phyloP scores from a whole-genome alignment of 2,113 vertebrate species.

The Passer montanus region DNA sequence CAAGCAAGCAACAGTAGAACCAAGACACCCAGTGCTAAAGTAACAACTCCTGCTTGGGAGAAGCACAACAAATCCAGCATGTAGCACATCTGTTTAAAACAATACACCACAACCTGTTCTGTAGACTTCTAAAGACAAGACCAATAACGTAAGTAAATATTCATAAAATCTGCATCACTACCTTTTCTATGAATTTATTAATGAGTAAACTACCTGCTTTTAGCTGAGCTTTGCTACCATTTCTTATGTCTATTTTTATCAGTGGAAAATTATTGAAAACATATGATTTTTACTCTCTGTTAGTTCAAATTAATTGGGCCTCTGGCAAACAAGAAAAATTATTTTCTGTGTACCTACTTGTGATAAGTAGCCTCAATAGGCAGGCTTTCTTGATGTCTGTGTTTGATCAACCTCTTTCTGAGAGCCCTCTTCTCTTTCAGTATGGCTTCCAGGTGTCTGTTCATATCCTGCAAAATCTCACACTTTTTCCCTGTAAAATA shows the following conservation, averaged over 20 bases:
- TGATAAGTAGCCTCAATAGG: conserved; percentile 85
- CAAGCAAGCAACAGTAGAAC: background rate
- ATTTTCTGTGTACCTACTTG: conserved; percentile 72
- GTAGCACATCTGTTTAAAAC: background rate
- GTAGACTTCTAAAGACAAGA: background rate
- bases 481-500: conserved; percentile 78
- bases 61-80: background rate
- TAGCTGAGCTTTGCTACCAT: background rate
- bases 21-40: background rate
- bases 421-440: conserved; percentile 83
- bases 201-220: background rate
- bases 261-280: background rate
- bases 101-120: background rate
- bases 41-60: background rate
- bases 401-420: conserved; percentile 82
- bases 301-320: background rate
- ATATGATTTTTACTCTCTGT: background rate
- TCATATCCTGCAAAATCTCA: conserved; percentile 81
- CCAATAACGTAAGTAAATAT: background rate
- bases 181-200: background rate
- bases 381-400: conserved; percentile 81
- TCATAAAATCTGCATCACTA: background rate
- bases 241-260: background rate
- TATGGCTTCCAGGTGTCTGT: conserved; percentile 84
- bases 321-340: background rate